Percentiles rank a stretch among this genome's conserved stretches.
These are phyloP conservation scores for Sphenopsis melanotis DNA, from an alignment of 2,797 vertebrate species.

Conservation along the genomic window DNA sequence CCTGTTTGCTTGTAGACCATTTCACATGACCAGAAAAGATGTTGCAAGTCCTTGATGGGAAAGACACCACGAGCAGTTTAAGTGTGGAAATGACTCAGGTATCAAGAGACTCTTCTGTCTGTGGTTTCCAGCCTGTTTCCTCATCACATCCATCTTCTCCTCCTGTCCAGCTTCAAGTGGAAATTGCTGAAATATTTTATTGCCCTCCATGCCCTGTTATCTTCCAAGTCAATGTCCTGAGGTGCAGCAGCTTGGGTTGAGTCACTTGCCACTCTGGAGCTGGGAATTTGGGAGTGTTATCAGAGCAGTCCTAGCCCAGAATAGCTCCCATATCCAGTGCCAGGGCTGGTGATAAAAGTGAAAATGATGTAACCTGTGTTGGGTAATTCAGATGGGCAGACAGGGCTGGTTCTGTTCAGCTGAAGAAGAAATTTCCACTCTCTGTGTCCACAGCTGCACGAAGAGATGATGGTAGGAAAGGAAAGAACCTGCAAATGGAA, in stretches of 20 bases:
- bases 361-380: background rate
- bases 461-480: background rate
- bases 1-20: background rate
- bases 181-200: background rate
- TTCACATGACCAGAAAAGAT: background rate
- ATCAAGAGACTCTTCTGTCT: background rate
- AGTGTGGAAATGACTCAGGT: background rate
- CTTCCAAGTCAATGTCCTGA: background rate
- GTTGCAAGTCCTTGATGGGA: background rate
- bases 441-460: background rate
- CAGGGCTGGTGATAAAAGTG: background rate
- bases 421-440: background rate
- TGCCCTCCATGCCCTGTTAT: fast-evolving
- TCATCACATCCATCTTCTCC: background rate
- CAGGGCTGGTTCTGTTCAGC: background rate
- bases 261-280: background rate
- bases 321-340: background rate
- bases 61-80: background rate
- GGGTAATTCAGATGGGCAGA: background rate
- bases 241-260: background rate
- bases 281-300: background rate
- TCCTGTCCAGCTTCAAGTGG: background rate
- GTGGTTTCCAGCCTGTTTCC: background rate
- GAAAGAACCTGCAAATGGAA: background rate
- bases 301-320: background rate